Base-by-base conservation (phyloP, 2,888 invertebrate species). In the Deladenus siricidicola region DNA sequence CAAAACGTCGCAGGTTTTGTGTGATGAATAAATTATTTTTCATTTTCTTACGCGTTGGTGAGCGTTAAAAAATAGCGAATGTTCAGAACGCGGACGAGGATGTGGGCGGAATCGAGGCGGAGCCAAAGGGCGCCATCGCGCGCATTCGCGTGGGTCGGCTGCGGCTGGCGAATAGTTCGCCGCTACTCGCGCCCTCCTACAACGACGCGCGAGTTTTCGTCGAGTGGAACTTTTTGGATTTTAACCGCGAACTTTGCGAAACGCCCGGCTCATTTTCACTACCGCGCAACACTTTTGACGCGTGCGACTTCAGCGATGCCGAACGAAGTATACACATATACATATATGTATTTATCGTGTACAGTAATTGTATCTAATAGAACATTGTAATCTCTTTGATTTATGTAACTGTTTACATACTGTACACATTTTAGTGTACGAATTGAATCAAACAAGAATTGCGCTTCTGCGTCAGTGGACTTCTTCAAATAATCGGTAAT, bases 401-500 rank as follows among this genome's bases (percentile, higher is more conserved):
- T 14, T 19, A 28, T 50, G 8, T 4, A 10, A 19, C 19, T 3
- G 19, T 3, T 2, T 50, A 24, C 19, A 3, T 8, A 21, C 29
- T 2, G 4, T 2, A 19, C 19, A 10, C 1, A 17, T 56, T 70
- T 60, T 55, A 75, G 74, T 67, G 39, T 76, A 75, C 60, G 60
- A 55, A 17, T 52, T 76, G 19, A 67, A 68, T 19, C 60, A 64
- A 19, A 62, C 67, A 8, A 63, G 71, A 43, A 49, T 73, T n/a
- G 61, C 68, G 6, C 63, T 76, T 19, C 63, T 76, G 19, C 58
- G 67, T 8, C 76, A 76, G 63, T 76, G 75, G 72, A 67, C 75
- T 17, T 61, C 66, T 24, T 49, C 64, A n/a, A 64, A 65, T 29
- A 69, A 63, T 19, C 64, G 68, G 63, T 65, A 45, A 49, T 3